These are phyloP conservation scores for Brachionus koreanus DNA, from an alignment of 1,140 invertebrate genomes.

Conservation along the genomic window DNA sequence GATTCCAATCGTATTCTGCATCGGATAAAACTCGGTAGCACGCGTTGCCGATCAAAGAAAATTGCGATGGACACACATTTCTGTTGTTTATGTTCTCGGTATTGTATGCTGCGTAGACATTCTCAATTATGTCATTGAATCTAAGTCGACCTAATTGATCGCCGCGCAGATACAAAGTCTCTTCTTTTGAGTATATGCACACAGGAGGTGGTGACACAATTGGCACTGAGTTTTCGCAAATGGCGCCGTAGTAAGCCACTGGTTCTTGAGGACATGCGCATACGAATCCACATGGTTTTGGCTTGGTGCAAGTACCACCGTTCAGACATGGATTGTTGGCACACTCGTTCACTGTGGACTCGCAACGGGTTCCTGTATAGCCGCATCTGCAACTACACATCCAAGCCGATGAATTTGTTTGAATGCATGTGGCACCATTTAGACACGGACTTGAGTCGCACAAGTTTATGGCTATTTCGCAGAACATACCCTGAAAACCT, in stretches of 20 bases:
- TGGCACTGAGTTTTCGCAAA: conserved; percentile 34
- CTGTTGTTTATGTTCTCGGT: conserved; percentile 20
- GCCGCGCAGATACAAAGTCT: conserved; percentile 21
- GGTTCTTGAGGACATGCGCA: conserved; percentile 43
- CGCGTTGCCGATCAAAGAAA: conserved; percentile 14
- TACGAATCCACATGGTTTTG: conserved; percentile 33
- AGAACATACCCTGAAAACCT: conserved; percentile 45
- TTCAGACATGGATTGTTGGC: conserved; percentile 80
- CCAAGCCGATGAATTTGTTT: conserved; percentile 7
- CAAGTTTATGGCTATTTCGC: conserved; percentile 42
- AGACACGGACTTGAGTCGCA: conserved; percentile 89
- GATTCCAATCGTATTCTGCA: conserved; percentile 31
- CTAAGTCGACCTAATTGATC: neutral
- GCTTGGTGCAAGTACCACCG: conserved; percentile 59
- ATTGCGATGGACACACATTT: neutral
- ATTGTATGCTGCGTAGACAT: conserved; percentile 27
- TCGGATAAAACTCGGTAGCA: conserved; percentile 14
- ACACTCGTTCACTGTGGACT: conserved; percentile 66
- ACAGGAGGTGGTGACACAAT: conserved; percentile 13
- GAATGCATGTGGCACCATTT: conserved; percentile 75
- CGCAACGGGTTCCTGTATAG: conserved; percentile 28
- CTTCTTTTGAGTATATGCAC: conserved; percentile 16
- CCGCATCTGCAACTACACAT: conserved; percentile 34
- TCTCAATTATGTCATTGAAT: neutral
- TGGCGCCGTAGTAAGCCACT: conserved; percentile 35